Base-by-base conservation (phyloP, 2,888 invertebrate species). In the Julus scandinavius region DNA sequence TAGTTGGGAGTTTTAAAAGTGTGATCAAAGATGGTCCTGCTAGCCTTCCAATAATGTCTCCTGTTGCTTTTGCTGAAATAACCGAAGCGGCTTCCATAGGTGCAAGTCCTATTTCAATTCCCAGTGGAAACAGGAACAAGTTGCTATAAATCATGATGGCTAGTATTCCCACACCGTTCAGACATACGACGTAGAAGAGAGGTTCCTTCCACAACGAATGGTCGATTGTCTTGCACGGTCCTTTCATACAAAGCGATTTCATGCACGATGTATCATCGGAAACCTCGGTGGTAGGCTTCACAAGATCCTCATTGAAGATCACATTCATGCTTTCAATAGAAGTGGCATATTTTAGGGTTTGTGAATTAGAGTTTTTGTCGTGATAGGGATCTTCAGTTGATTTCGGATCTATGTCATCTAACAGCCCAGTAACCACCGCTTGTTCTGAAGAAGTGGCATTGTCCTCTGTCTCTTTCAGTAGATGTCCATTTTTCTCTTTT, bases 71-170 rank as follows among this genome's bases (percentile, higher is more conserved):
- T 54, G 87, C 50, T 1, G 88, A 88, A 13, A 87, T 83, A 2
- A 88, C 40, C 2, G 41, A 20, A 40, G 88, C 88, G 20, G 88
- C 15, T 85, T 88, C 87, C 87, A 88, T 87, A n/a, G 88, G 88
- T 9, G 72, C 50, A 13, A 88, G 54, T 29, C 88, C 88, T 15
- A 50, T 80, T 45, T 87, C 88, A 29, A 88, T 38, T 54, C 88
- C 88, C 50, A 87, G 54, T n/a, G 88, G 54, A 49, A 80, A 84
- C 20, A 88, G 87, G 41, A 54, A 88, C n/a, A 88, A 5, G 20
- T 80, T 40, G 3, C 85, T 29, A 63, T 87, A 88, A 41, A 84
- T 50, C 87, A 88, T 87, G 15, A 50, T 11, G 11, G 20, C 58
- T 11, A 87, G 40, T 9, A 87, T 40, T 40, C 83, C 84, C 45